Percentiles rank a stretch among this genome's conserved stretches.
phyloP scores from a whole-genome alignment of 2,888 invertebrate species.

The Hirtodrosophila histrioides region DNA sequence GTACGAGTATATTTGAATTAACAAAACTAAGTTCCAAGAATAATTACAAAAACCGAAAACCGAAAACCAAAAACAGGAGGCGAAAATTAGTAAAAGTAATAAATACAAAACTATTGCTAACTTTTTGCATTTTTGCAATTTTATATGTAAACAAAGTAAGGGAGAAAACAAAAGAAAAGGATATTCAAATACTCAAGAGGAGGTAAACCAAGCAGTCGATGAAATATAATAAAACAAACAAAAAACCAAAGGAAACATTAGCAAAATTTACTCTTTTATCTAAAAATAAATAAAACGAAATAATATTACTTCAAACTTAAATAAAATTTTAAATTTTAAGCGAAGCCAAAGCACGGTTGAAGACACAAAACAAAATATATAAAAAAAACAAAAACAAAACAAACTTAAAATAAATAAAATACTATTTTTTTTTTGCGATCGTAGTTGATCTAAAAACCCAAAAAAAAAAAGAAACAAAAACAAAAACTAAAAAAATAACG shows the following conservation, averaged over 20 bases:
- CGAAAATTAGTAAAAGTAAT: conserved; percentile 72
- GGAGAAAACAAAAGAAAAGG: conserved; percentile 29
- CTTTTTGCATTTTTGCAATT: conserved; percentile 85
- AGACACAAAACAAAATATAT: conserved; percentile 26
- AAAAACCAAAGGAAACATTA: conserved; percentile 70
- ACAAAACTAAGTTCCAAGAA: conserved; percentile 83
- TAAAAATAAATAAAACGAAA: conserved; percentile 63
- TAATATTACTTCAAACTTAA: conserved; percentile 70
- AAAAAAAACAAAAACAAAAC: conserved; percentile 19
- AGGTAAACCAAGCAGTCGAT: conserved; percentile 24
- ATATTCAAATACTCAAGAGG: conserved; percentile 49
- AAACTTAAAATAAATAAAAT: conserved; percentile 50
- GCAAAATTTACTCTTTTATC: conserved; percentile 84
- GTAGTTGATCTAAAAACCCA: conserved; percentile 80
- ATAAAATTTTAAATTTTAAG: conserved; percentile 78
- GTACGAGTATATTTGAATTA: conserved; percentile 49
- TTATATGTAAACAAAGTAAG: conserved; percentile 79
- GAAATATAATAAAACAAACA: conserved; percentile 42
- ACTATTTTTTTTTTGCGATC: conserved; percentile 77
- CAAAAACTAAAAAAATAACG: conserved; percentile 28
- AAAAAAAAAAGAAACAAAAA: no score
- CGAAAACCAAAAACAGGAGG: conserved; percentile 55
- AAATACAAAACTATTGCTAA: conserved; percentile 81
- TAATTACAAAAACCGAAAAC: conserved; percentile 58
- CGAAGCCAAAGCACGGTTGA: conserved; percentile 64